These are phyloP conservation scores for Rapana venosa DNA, from an alignment of 2,888 invertebrate species.

Conservation along the genomic window DNA sequence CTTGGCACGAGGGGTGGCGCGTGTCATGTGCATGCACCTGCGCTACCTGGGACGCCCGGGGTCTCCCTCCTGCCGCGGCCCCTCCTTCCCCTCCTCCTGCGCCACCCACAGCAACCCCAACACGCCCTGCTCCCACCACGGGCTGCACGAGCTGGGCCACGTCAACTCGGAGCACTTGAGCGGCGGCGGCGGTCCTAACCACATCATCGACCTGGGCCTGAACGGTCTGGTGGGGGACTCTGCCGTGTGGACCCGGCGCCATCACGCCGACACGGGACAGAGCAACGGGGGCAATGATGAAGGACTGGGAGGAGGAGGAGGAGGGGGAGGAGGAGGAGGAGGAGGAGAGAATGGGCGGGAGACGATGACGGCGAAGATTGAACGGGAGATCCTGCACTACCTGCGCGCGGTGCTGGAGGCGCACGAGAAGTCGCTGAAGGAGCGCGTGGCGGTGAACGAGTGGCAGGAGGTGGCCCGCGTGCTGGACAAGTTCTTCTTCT, in stretches of 20 bases:
- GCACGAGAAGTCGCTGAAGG: slow-evolving; percentile 64
- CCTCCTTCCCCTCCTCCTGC: slow-evolving; percentile 32
- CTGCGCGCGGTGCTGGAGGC: slow-evolving; percentile 66
- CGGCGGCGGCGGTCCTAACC: neutral
- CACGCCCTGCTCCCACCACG: slow-evolving; percentile 16
- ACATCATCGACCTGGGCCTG: slow-evolving; percentile 35
- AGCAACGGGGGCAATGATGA: neutral
- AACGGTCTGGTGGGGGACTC: slow-evolving; percentile 37
- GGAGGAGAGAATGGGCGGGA: slow-evolving; percentile 12
- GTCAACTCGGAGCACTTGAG: neutral
- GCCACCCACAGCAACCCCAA: neutral
- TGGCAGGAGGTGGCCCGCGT: slow-evolving; percentile 80
- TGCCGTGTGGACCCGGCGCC: slow-evolving; percentile 15
- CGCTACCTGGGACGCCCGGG: slow-evolving; percentile 47
- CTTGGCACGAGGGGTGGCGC: slow-evolving; percentile 62
- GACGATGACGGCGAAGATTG: slow-evolving; percentile 47
- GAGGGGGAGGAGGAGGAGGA: slow-evolving; percentile 1
- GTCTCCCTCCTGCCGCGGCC: slow-evolving; percentile 7
- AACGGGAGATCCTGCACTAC: slow-evolving; percentile 69
- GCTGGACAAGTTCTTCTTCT: slow-evolving; percentile 80
- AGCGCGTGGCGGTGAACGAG: slow-evolving; percentile 65
- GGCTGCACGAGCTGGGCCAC: slow-evolving; percentile 26
- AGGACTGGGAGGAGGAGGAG: slow-evolving; percentile 1
- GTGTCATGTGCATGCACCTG: slow-evolving; percentile 60
- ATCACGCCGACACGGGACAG: neutral